Base-by-base conservation (phyloP, 2,888 invertebrate genomes). In the Notocelia uddmanniana region DNA sequence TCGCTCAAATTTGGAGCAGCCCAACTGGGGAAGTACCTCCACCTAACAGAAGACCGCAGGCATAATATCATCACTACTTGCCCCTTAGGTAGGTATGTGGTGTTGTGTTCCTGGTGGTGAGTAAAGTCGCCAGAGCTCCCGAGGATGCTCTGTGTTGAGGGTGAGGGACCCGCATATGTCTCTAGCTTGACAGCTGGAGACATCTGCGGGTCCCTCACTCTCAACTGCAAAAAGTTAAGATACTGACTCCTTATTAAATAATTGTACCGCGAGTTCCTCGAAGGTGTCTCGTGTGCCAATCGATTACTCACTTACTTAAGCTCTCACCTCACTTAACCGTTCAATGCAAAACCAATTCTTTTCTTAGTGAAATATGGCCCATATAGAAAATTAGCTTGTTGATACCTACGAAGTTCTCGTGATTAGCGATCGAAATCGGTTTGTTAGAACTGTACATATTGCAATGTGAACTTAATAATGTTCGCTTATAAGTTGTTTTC, bases 271-370 rank as follows among this genome's bases (percentile, higher is more conserved):
- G 52, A 1, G 23, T 64, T 54, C 37, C 37, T 37, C 19, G 91
- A 91, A 92, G 83, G 79, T 81, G 82, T 77, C 77, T 76, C 75
- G 69, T 68, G 37, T 18, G 76, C 76, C 80, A 52, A 64, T 64
- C 64, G 64, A 64, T 52, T 64, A 23, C 37, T 50, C 60, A 52
- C 15, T 63, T 34, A 18, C 34, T 37, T 10, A 50, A 50, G 19
- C 63, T 63, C 63, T 19, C 19, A 63, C 34, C n/a, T 54, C 21
- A 9, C 11, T 34, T 0, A 15, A n/a, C 11, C 19, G 21, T 34
- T 5, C 15, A 37, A 31, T 1, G 8, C n/a, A 64, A 64, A 37
- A 54, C 6, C 13, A 37, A 37, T 21, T 54, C 5, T 37, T 21
- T 54, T 5, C 11, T 6, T 0, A n/a, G 2, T 8, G 0, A 37